Evolutionary conservation across 1,140 invertebrate genomes (phyloP).

Genomic region (Helicoverpa armigera): DNA sequence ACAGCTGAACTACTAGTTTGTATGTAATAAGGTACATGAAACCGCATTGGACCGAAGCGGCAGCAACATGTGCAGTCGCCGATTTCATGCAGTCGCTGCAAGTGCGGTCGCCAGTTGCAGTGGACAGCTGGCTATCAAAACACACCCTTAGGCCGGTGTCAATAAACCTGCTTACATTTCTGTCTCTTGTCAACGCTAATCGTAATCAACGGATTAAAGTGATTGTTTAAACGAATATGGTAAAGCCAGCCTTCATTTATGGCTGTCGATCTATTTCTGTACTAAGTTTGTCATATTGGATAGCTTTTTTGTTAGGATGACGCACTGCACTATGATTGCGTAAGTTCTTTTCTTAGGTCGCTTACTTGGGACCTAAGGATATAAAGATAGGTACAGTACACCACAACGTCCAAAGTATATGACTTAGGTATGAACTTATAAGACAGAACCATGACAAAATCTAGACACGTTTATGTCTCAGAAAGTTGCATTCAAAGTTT

Average conservation of each 20-base stretch:
- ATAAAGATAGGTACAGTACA: neutral
- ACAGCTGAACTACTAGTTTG: too few species aligned
- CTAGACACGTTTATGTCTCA: too few species aligned
- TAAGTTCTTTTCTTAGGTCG: neutral
- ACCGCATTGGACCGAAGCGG: too few species aligned
- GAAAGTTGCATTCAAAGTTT: too few species aligned
- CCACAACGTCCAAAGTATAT: neutral
- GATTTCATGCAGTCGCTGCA: too few species aligned
- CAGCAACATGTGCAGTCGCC: too few species aligned
- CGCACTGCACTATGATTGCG: neutral
- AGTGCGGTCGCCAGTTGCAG: too few species aligned
- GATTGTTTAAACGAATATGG: constrained; percentile 18
- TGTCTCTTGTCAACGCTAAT: constrained; percentile 15
- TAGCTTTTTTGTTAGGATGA: constrained; percentile 14
- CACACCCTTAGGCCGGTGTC: neutral
- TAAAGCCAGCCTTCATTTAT: constrained; percentile 14
- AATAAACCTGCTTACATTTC: constrained; percentile 16
- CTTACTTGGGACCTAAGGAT: neutral
- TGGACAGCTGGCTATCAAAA: too few species aligned
- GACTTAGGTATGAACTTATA: too few species aligned
- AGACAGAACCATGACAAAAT: too few species aligned
- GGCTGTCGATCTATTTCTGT: constrained; percentile 18
- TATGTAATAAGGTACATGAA: too few species aligned
- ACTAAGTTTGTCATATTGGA: neutral
- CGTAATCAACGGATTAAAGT: constrained; percentile 9